Evolutionary conservation across 2,888 invertebrate species (phyloP).

Genomic region (Rhingia rostrata): DNA sequence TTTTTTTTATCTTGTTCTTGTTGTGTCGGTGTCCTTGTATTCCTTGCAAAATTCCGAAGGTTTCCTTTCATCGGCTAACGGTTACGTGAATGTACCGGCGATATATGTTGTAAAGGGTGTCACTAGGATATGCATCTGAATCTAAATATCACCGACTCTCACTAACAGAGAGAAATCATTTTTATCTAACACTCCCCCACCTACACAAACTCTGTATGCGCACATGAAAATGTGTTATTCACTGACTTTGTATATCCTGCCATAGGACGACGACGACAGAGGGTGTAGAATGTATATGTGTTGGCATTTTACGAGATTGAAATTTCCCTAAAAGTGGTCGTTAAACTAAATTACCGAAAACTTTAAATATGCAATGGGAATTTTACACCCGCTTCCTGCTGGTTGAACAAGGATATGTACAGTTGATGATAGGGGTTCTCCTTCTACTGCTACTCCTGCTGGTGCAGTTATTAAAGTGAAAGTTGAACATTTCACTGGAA

Average conservation of each 20-base stretch:
- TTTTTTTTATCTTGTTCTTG: constrained; percentile 21
- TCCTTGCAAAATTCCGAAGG: constrained; percentile 34
- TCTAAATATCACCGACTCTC: constrained; percentile 52
- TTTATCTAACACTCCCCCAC: constrained; percentile 4
- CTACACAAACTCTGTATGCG: not conserved
- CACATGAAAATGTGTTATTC: constrained; percentile 29
- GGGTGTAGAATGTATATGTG: not conserved
- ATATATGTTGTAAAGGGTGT: constrained; percentile 53
- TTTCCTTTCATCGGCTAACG: constrained; percentile 29
- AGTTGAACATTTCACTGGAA: constrained; percentile 41
- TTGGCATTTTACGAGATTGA: constrained; percentile 65
- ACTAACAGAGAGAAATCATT: constrained; percentile 53
- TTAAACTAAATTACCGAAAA: constrained; percentile 70
- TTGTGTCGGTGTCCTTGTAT: constrained; percentile 51
- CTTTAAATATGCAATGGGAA: constrained; percentile 66
- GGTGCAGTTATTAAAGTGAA: constrained; percentile 63
- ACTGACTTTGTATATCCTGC: constrained; percentile 33
- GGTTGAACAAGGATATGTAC: not conserved
- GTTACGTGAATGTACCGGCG: constrained; percentile 55
- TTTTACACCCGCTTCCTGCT: constrained; percentile 48
- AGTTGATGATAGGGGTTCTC: not conserved
- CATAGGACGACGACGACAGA: not conserved
- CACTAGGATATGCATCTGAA: constrained; percentile 53
- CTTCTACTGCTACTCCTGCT: not conserved
- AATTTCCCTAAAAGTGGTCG: constrained; percentile 68